Percentiles rank a stretch among this genome's conserved stretches.
Evolutionary conservation across 2,888 invertebrate genomes (phyloP).

Genomic region (Pomacea canaliculata): DNA sequence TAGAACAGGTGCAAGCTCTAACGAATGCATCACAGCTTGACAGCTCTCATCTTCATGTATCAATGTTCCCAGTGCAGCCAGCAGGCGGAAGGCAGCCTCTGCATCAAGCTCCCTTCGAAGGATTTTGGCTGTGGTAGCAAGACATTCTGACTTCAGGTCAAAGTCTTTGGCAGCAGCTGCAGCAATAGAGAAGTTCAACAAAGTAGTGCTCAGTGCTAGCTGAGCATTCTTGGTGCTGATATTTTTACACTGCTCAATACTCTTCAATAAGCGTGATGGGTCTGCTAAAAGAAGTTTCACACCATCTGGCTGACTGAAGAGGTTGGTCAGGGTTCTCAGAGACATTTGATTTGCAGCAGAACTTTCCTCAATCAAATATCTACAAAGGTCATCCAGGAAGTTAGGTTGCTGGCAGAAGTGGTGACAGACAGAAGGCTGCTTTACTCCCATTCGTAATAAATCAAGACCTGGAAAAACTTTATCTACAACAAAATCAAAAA

Average conservation of each 20-base stretch:
- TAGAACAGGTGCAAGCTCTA: conserved; percentile 51
- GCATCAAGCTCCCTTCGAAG: conserved; percentile 73
- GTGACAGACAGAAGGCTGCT: conserved; percentile 77
- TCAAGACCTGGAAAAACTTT: conserved; percentile 91
- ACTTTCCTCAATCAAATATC: conserved; percentile 62
- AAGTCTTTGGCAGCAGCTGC: conserved; percentile 47
- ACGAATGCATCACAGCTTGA: conserved; percentile 57
- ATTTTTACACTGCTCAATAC: conserved; percentile 43
- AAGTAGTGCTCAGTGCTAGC: conserved; percentile 81
- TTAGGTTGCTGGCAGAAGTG: conserved; percentile 70
- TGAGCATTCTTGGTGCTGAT: conserved; percentile 71
- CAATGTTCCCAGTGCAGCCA: conserved; percentile 84
- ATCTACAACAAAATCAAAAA: conserved; percentile 71
- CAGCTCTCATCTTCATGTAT: conserved; percentile 65
- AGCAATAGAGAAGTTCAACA: conserved; percentile 80
- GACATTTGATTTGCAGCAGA: conserved; percentile 69
- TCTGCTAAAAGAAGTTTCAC: conserved; percentile 49
- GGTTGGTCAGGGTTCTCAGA: conserved; percentile 80
- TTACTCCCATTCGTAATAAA: conserved; percentile 84
- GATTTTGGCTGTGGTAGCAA: conserved; percentile 46
- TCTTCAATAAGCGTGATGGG: conserved; percentile 51
- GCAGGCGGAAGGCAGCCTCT: conserved; percentile 82
- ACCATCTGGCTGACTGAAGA: conserved; percentile 77
- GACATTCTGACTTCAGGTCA: conserved; percentile 58
- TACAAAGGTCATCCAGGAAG: conserved; percentile 70